These are phyloP conservation scores for Pseudorhiza aurosa DNA, from an alignment of 30 jellyfish, hydroid and myxozoan species.

Conservation along the genomic window DNA sequence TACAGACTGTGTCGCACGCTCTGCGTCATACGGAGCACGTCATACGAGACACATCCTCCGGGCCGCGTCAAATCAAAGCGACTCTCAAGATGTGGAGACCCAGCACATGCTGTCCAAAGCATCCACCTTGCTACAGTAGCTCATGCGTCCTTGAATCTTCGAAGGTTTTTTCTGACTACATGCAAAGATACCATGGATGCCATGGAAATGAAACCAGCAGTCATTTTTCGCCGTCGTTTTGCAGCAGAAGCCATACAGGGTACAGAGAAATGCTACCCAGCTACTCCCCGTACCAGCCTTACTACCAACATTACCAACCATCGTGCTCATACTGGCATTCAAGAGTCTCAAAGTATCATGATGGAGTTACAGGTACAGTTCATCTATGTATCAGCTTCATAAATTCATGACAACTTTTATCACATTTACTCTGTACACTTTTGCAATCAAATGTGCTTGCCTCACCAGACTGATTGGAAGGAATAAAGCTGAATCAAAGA, in stretches of 20 bases:
- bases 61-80: background rate
- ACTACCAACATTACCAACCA: conserved; percentile 44
- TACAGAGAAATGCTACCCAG: conserved; percentile 48
- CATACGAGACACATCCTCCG: too few species aligned
- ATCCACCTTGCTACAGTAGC: conserved; percentile 68
- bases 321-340: conserved; percentile 58
- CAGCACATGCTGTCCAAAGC: conserved; percentile 55
- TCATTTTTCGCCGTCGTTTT: conserved; percentile 31
- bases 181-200: conserved; percentile 49
- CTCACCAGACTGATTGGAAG: background rate
- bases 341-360: conserved; percentile 52
- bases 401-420: too few species aligned
- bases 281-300: conserved; percentile 34
- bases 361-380: conserved; percentile 45
- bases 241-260: conserved; percentile 33
- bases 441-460: too few species aligned
- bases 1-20: conserved; percentile 5
- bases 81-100: conserved; percentile 61
- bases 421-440: too few species aligned
- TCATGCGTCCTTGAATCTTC: conserved; percentile 60
- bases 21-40: too few species aligned
- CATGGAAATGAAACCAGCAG: conserved; percentile 33
- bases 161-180: conserved; percentile 54
- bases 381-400: background rate
- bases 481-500: background rate